These are phyloP conservation scores for Ahaetulla prasina DNA, from an alignment of 2,113 vertebrate genomes.

Conservation along the genomic window DNA sequence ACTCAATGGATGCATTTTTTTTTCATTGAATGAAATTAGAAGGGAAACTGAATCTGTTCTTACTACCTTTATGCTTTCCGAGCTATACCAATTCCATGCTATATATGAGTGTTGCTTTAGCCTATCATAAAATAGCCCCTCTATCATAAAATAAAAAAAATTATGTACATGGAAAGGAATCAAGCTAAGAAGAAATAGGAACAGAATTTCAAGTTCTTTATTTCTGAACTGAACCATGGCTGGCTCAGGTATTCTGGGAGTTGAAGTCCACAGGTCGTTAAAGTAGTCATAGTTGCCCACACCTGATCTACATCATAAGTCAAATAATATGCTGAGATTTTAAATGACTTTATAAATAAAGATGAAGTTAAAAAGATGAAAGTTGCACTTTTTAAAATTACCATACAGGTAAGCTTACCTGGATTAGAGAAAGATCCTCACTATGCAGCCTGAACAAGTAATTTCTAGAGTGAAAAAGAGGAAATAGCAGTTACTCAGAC, in stretches of 20 bases:
- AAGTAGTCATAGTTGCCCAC: not conserved
- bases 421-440: slow-evolving; percentile 86
- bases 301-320: not conserved
- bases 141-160: no score
- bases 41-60: not conserved
- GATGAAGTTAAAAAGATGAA: not conserved
- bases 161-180: not conserved
- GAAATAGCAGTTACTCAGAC: not conserved
- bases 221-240: not conserved
- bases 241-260: not conserved
- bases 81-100: not conserved
- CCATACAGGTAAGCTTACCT: slow-evolving; percentile 69
- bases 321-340: not conserved
- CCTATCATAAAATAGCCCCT: not conserved
- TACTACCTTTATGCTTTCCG: not conserved
- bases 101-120: not conserved
- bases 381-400: not conserved
- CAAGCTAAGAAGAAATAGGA: not conserved
- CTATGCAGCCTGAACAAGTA: slow-evolving; percentile 89
- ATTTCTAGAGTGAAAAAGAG: slow-evolving; percentile 74
- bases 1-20: not conserved
- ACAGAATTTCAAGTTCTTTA: not conserved
- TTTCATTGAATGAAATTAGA: not conserved
- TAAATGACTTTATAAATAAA: not conserved
- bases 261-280: not conserved